Percentiles rank a stretch among this genome's conserved stretches.
phyloP scores from a whole-genome alignment of 2,113 vertebrate species.

The Aleadryas rufinucha region DNA sequence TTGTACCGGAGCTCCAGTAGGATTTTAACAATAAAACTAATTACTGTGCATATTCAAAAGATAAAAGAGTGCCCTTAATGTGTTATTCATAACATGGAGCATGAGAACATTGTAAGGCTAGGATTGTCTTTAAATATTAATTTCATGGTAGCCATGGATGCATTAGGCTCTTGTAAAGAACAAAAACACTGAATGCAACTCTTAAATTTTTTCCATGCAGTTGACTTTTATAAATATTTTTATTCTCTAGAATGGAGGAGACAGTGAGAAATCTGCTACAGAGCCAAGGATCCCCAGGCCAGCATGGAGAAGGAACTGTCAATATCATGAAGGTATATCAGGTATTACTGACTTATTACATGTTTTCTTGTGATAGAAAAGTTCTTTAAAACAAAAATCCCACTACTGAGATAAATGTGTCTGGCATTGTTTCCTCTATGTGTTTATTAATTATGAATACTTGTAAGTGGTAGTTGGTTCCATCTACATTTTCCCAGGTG shows the following conservation, averaged over 20 bases:
- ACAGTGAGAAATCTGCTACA: conserved; percentile 87
- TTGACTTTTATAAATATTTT: conserved; percentile 50
- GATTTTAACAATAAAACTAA: conserved; percentile 32
- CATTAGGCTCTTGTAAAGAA: background rate
- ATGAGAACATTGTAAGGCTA: conserved; percentile 23
- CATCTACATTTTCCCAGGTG: background rate
- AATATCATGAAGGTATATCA: conserved; percentile 84
- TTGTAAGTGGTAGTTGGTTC: background rate
- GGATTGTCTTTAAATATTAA: conserved; percentile 55
- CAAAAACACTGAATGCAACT: background rate
- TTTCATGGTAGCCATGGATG: conserved; percentile 29
- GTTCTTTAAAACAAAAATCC: background rate
- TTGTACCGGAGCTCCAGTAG: background rate
- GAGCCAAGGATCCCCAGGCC: conserved; percentile 80
- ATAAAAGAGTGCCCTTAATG: conserved; percentile 39
- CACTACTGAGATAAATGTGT: background rate
- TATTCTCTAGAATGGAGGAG: conserved; percentile 87
- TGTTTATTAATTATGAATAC: background rate
- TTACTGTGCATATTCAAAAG: conserved; percentile 31
- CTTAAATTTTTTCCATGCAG: background rate
- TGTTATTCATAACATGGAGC: conserved; percentile 58
- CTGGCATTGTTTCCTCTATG: background rate
- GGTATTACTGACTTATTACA: conserved; percentile 67
- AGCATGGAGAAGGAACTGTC: conserved; percentile 79
- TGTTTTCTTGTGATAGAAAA: background rate